Percentiles rank a stretch among this genome's conserved stretches.
These are phyloP conservation scores for Gallirallus australis DNA, from an alignment of 2,797 vertebrate species.

Conservation along the genomic window DNA sequence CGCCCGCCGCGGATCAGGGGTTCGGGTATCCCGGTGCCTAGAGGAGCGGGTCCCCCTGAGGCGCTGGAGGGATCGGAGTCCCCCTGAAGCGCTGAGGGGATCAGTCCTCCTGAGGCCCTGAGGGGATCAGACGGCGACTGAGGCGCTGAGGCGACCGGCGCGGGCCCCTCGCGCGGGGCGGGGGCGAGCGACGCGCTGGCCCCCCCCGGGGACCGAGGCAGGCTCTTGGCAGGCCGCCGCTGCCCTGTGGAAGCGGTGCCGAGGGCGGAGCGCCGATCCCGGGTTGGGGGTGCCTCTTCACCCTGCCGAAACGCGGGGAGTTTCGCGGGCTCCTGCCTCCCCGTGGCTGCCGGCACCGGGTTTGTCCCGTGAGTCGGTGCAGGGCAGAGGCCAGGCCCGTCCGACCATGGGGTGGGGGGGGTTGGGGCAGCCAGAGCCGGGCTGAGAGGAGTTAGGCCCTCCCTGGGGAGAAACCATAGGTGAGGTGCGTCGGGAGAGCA, in stretches of 20 bases:
- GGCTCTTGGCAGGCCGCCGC: not conserved
- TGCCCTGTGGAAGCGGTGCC: not conserved
- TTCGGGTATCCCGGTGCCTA: too few species aligned
- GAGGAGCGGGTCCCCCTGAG: too few species aligned
- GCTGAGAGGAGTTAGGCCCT: not conserved
- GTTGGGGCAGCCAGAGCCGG: too few species aligned
- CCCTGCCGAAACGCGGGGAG: not conserved
- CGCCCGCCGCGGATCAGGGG: rapidly evolving
- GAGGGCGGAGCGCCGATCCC: not conserved
- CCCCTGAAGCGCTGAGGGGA: too few species aligned
- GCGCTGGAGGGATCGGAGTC: not conserved
- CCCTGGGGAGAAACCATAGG: rapidly evolving
- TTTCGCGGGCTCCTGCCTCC: not conserved
- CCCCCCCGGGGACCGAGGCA: not conserved
- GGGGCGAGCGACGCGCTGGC: not conserved
- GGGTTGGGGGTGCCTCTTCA: not conserved
- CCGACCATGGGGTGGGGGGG: not conserved
- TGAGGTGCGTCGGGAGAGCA: not conserved
- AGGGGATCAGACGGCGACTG: not conserved
- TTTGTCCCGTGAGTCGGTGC: too few species aligned
- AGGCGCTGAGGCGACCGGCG: too few species aligned
- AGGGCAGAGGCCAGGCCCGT: not conserved
- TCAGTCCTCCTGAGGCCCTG: not conserved
- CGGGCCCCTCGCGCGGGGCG: too few species aligned
- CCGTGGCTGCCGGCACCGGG: not conserved